Evolutionary conservation across 2,113 vertebrate genomes (phyloP), one percentile per base, ranked within the genome.

Genomic region (Manacus vitellinus): DNA sequence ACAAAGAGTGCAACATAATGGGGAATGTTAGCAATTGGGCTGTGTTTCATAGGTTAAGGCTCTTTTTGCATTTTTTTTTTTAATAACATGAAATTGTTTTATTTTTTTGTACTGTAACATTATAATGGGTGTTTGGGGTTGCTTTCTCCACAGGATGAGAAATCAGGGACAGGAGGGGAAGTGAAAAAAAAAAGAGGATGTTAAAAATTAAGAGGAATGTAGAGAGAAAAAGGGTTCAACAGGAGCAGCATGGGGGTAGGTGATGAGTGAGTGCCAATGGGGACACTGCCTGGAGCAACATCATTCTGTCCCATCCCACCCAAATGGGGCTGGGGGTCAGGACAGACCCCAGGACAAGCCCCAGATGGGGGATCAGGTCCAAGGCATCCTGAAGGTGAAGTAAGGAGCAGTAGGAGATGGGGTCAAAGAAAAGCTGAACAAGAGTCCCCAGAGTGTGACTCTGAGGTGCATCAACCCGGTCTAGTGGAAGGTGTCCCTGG

Each of bases 211-310:
- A 72, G 14, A 41, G 14, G 46, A 21, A 3, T 11, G 7, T 35
- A 54, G 44, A 77, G 10, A 39, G 39, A 44, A 44, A 66, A 44
- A 54, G 30, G 20, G 27, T 46, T 23, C 61, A 46, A 6, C 1
- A n/a, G 22, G 14, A 58, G 22, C 37, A 23, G 18, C n/a, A 10
- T 2, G 28, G 41, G 20, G 13, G 37, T 19, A 14, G 11, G 18
- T 54, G 51, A 21, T 1, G 2, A 47, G 20, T 7, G 8, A 23
- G 14, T n/a, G 25, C 9, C 0, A 0, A 9, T 0, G 2, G 13
- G 30, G 43, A 58, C 21, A 25, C 4, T 2, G 3, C 24, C 47
- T 28, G 28, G 44, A 21, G 12, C 62, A 46, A 20, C 7, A 21
- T 20, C 33, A 9, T 21, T 33, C 14, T 41, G 31, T 28, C 63